Base-by-base conservation (phyloP, 1,140 invertebrate genomes). In the Eumaeus atala region DNA sequence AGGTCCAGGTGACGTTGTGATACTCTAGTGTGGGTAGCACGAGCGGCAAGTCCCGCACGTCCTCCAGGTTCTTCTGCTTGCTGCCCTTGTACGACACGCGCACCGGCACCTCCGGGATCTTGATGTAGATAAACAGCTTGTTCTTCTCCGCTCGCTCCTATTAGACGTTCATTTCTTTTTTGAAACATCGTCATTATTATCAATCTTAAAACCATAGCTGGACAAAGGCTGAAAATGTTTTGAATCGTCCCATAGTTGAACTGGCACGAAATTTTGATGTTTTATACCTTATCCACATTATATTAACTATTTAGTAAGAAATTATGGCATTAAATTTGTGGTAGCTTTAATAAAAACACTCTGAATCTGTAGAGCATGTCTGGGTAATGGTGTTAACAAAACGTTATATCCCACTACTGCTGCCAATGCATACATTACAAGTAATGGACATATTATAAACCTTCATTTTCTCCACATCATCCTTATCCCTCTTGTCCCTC, bases 1-100 rank as follows among this genome's bases (percentile, higher is more conserved):
- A 99, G 0, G 97, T 99, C 98, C 98, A 99, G 9, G 98, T 99
- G 44, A 97, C 95, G 85, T 99, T 98, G 84, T 99, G 98, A 87
- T 98, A 99, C 81, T 99, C 98, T 48, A 99, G 88, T 0, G 97
- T 98, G 0, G 97, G 97, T 74, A 99, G 94, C 4, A 97, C 93
- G 1, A 99, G 89, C 36, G 93, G 95, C 70, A 99, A 94, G 72
- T 99, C 96, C 53, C 97, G 91, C 10, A 99, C 93, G 84, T 99
- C 97, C 79, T 96, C 95, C 40, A 99, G 90, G 87, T 99, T 99
- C 87, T 99, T 99, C 74, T 99, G 97, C 84, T 99, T 99, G 76
- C 96, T 97, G 37, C 97, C 93, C 92, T 96, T 99, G 87, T 99
- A 99, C 66, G 96, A 98, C 7, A 99, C 95, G 48, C 95, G 90